Evolutionary conservation across 2,888 invertebrate species (phyloP).

Genomic region (Drosophila mettleri): DNA sequence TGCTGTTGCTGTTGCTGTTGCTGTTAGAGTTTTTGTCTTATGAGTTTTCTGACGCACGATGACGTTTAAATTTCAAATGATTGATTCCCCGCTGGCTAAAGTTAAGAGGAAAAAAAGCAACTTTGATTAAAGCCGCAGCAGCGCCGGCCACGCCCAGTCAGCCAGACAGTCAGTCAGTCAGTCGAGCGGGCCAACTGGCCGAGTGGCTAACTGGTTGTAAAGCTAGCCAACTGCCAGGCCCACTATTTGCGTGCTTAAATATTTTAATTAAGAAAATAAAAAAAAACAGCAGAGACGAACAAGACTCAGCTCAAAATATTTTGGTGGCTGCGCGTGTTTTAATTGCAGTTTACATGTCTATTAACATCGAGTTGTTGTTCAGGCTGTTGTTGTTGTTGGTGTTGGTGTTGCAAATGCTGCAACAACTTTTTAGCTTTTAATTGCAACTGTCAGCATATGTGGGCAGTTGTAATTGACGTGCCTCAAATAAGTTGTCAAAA

Average conservation of each 20-base stretch:
- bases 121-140: slow-evolving; percentile 79
- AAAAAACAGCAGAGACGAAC: slow-evolving; percentile 8
- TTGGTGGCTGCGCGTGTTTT: slow-evolving; percentile 70
- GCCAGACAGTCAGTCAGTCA: slow-evolving; percentile 57
- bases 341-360: slow-evolving; percentile 79
- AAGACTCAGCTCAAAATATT: slow-evolving; percentile 66
- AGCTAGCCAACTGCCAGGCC: slow-evolving; percentile 65
- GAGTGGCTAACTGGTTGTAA: slow-evolving; percentile 58
- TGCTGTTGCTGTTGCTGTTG: too few species aligned
- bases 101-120: slow-evolving; percentile 27
- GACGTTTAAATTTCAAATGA: slow-evolving; percentile 81
- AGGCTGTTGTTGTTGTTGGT: slow-evolving; percentile 17
- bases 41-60: slow-evolving; percentile 80
- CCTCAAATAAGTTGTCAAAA: slow-evolving; percentile 62
- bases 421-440: slow-evolving; percentile 62
- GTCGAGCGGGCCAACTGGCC: slow-evolving; percentile 43
- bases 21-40: slow-evolving; percentile 62
- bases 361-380: slow-evolving; percentile 55
- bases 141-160: slow-evolving; percentile 66
- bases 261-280: slow-evolving; percentile 70
- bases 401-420: slow-evolving; percentile 33
- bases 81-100: slow-evolving; percentile 77
- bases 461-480: slow-evolving; percentile 70
- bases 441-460: slow-evolving; percentile 77
- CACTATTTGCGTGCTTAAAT: slow-evolving; percentile 76